Evolutionary conservation across 2,888 invertebrate genomes (phyloP).

Genomic region (Agrotis ipsilon): DNA sequence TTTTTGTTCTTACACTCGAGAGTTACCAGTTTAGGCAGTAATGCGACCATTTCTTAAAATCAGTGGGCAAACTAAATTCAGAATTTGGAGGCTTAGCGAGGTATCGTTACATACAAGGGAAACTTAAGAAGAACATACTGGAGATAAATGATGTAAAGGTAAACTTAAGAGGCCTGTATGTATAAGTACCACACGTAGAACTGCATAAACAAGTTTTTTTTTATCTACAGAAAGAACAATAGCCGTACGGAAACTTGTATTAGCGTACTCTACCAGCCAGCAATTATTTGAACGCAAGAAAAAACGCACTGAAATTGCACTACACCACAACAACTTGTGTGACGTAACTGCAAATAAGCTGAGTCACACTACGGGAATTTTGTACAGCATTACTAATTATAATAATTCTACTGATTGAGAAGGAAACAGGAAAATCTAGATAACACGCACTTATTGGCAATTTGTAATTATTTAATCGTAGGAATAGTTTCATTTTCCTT

Average conservation of each 20-base stretch:
- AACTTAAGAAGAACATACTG: no score
- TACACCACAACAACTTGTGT: constrained; percentile 5
- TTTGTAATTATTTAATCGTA: constrained; percentile 14
- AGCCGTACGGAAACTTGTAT: constrained; percentile 11
- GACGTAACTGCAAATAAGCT: constrained; percentile 30
- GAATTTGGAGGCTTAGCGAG: no score
- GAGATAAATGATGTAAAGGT: no score
- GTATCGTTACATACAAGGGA: no score
- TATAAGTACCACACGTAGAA: background rate
- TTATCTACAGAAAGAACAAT: constrained; percentile 3
- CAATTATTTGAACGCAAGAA: constrained; percentile 11
- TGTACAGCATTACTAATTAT: constrained; percentile 16
- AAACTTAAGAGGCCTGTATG: no score
- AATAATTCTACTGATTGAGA: constrained; percentile 9
- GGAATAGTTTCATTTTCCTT: constrained; percentile 7
- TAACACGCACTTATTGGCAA: constrained; percentile 1
- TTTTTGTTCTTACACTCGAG: no score
- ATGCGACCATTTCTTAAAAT: no score
- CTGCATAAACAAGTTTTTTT: background rate
- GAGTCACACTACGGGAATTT: constrained; percentile 50
- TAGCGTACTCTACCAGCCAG: constrained; percentile 6
- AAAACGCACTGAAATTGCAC: constrained; percentile 18
- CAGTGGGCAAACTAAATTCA: no score
- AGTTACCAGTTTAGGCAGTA: no score
- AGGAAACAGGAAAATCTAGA: constrained; percentile 50